Evolutionary conservation across 2,113 vertebrate genomes (phyloP).

Genomic region (Danionella cerebrum): DNA sequence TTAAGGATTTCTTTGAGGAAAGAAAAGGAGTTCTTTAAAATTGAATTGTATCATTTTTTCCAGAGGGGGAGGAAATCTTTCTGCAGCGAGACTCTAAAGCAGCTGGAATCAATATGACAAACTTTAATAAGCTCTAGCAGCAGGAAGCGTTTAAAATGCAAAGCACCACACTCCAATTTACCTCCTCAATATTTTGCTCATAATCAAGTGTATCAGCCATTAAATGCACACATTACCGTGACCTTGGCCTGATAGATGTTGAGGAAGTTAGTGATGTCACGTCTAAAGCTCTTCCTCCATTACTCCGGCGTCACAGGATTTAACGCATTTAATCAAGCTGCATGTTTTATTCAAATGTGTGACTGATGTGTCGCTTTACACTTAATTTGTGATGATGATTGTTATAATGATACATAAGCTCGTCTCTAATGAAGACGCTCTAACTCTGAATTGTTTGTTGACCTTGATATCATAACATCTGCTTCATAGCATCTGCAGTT

Average conservation of each 20-base stretch:
- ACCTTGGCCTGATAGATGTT: constrained; percentile 31
- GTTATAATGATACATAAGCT: background rate
- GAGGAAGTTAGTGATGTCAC: no score
- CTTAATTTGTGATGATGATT: constrained; percentile 29
- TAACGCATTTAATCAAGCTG: constrained; percentile 22
- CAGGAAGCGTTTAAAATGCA: constrained; percentile 25
- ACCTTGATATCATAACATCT: background rate
- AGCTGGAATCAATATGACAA: background rate
- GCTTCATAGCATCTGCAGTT: no score
- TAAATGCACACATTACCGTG: constrained; percentile 33
- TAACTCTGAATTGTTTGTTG: background rate
- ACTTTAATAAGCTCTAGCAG: background rate
- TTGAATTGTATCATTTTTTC: background rate
- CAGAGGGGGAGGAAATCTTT: background rate
- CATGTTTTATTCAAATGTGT: constrained; percentile 26
- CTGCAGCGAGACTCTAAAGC: background rate
- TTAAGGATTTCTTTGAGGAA: background rate
- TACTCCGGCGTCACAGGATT: constrained; percentile 34
- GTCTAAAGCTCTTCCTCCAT: no score
- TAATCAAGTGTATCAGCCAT: constrained; percentile 44
- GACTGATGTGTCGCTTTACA: constrained; percentile 12
- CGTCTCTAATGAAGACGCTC: background rate
- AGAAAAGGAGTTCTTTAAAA: background rate
- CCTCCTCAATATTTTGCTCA: constrained; percentile 31
- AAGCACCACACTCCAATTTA: constrained; percentile 7